Base-by-base conservation (phyloP, 2,113 vertebrate species). In the Morone saxatilis region DNA sequence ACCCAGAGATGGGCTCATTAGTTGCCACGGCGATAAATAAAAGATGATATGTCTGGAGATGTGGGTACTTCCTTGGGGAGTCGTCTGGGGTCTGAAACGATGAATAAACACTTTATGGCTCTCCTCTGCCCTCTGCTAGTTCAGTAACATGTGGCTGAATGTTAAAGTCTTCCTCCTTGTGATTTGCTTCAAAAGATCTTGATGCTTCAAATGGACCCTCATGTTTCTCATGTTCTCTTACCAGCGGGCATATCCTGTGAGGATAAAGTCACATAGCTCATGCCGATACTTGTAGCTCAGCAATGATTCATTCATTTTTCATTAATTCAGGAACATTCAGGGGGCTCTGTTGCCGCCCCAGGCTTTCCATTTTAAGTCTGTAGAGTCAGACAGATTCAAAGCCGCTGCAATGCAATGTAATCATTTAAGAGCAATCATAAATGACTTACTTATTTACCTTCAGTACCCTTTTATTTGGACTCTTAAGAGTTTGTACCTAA, bases 11-110 rank as follows among this genome's bases (percentile, higher is more conserved):
- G 70, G 76, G 89, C 88, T 93, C 88, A 91, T 94, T 92, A 93
- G 89, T 87, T 91, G 89, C 76, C 81, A 88, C 45, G 38, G 70
- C 50, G 41, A 93, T 95, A 88, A 92, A 93, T 93, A 90, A 89
- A 90, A 38, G 51, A 91, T 92, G 48, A 85, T 59, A 86, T 71
- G 86, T 90, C 90, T 83, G 89, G 82, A 86, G 84, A 80, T 75
- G 86, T 73, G 73, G 54, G 84, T 76, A 25, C 71, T 80, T 90
- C 87, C 86, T 82, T 1, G 41, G 76, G 83, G 77, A 89, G 80
- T 36, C 69, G 78, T 89, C 91, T 89, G 83, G 71, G 62, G 19
- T 88, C 78, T 84, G 65, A 80, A 86, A 76, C 16, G 76, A 92
- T 81, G 81, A 91, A 90, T 86, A 77, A 87, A 91, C 83, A 78